phyloP scores from a whole-genome alignment of 92 coral and sea anemone species.

The Zoanthus sansibaricus region DNA sequence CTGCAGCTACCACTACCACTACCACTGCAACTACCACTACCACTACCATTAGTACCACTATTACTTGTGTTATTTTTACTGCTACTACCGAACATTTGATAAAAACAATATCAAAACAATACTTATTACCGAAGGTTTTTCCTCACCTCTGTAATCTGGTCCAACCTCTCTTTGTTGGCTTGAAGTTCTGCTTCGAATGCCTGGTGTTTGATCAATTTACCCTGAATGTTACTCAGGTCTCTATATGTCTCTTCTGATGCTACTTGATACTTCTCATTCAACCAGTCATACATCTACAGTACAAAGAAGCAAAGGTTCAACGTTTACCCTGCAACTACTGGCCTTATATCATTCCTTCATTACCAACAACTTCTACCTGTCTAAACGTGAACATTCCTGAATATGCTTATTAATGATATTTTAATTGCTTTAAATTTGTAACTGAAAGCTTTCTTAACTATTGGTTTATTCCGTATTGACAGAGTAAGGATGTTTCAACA shows the following conservation, averaged over 20 bases:
- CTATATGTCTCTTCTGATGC: conserved; percentile 97
- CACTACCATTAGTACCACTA: not conserved
- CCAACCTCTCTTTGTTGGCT: conserved; percentile 94
- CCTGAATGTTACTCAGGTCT: conserved; percentile 95
- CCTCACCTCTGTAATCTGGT: conserved; percentile 89
- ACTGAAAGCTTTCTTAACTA: too few relatives aligned
- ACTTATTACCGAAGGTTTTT: not conserved
- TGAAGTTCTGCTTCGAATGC: conserved; percentile 96
- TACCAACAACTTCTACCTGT: not conserved
- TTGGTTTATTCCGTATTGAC: too few relatives aligned
- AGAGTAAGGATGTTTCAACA: too few relatives aligned
- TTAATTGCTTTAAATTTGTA: too few relatives aligned
- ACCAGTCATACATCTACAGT: conserved; percentile 96
- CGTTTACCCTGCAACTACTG: not conserved
- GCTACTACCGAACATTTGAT: not conserved
- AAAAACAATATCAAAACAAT: not conserved
- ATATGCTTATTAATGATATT: too few relatives aligned
- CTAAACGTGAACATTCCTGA: not conserved
- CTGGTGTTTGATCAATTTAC: conserved; percentile 90
- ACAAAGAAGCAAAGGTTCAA: not conserved
- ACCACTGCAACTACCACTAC: not conserved
- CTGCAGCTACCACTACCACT: not conserved
- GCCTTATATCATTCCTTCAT: not conserved
- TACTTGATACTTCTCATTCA: conserved; percentile 85
- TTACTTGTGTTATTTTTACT: not conserved